Evolutionary conservation across 23 tunicate genomes (phyloP).

Genomic region (Diplosoma virens): DNA sequence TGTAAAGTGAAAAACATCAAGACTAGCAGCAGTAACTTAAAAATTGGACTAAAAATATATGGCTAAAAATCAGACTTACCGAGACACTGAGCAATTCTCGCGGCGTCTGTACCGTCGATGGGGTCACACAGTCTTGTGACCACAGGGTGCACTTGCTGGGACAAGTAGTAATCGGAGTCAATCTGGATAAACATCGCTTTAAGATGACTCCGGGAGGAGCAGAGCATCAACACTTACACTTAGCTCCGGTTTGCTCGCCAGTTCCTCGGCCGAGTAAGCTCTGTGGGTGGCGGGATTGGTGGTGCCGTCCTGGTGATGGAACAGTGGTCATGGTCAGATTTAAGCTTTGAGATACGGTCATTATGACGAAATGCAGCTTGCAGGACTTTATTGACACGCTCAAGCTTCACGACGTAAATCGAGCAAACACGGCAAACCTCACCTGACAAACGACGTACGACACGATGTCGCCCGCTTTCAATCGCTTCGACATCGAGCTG

Average conservation of each 20-base stretch:
- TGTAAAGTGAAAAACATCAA: no score
- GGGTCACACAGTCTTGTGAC: slow-evolving; percentile 92
- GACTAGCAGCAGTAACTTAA: no score
- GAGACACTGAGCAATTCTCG: slow-evolving; percentile 77
- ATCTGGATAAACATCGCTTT: slow-evolving; percentile 20
- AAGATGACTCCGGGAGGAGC: not conserved
- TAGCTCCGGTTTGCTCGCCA: slow-evolving; percentile 38
- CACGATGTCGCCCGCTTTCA: slow-evolving; percentile 86
- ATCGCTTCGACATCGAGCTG: slow-evolving; percentile 41
- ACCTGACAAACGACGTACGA: slow-evolving; percentile 84
- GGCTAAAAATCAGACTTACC: slow-evolving; percentile 50
- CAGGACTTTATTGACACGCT: no score
- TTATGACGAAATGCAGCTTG: no score
- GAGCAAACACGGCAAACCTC: not conserved
- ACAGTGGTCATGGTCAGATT: no score
- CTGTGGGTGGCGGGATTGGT: slow-evolving; percentile 77
- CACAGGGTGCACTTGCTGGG: slow-evolving; percentile 93
- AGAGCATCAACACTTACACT: slow-evolving; percentile 29
- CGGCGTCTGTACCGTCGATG: slow-evolving; percentile 89
- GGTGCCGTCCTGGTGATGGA: slow-evolving; percentile 63
- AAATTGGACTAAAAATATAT: no score
- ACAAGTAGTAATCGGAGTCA: slow-evolving; percentile 75
- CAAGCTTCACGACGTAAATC: no score
- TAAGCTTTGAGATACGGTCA: no score
- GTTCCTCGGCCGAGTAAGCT: slow-evolving; percentile 74